A percentile compares a stretch with the other conserved stretches of the same genome.
Conservation (phyloP, 2,797 vertebrate genomes). For the Sebastolobus altivelis region DNA sequence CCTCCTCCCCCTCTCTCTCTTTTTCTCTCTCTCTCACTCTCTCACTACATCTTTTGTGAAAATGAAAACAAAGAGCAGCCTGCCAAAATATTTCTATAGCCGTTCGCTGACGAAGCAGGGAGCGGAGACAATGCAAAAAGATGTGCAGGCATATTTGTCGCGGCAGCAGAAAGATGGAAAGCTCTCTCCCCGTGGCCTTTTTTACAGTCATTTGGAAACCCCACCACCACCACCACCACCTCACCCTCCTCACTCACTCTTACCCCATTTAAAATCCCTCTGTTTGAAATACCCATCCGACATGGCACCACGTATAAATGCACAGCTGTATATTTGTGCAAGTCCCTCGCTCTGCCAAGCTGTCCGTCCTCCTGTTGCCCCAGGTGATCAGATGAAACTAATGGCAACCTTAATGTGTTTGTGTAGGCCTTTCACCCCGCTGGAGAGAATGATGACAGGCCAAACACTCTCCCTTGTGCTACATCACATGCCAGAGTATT, state of each 20-base stretch:
- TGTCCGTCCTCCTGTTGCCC: slow-evolving; percentile 70
- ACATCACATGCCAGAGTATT: slow-evolving; percentile 42
- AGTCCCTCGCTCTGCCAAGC: slow-evolving; percentile 68
- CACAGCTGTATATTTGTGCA: slow-evolving; percentile 78
- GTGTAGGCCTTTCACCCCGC: slow-evolving; percentile 69
- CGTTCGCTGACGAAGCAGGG: slow-evolving; percentile 87
- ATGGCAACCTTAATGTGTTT: slow-evolving; percentile 78
- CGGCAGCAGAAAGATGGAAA: slow-evolving; percentile 82
- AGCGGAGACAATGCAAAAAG: slow-evolving; percentile 84
- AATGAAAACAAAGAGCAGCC: slow-evolving; percentile 87
- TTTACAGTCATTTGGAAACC: slow-evolving; percentile 67
- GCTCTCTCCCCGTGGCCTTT: slow-evolving; percentile 71
- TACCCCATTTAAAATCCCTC: slow-evolving; percentile 69
- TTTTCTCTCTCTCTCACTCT: slow-evolving; percentile 40
- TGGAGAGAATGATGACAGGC: slow-evolving; percentile 50
- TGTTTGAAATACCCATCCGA: slow-evolving; percentile 79
- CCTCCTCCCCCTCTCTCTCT: not conserved
- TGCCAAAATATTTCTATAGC: slow-evolving; percentile 90
- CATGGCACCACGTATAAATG: slow-evolving; percentile 76
- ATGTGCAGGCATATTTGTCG: slow-evolving; percentile 86
- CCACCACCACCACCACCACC: not conserved
- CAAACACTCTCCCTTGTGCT: slow-evolving; percentile 43
- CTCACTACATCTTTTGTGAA: slow-evolving; percentile 85
- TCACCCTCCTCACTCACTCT: slow-evolving; percentile 35
- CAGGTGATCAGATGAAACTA: slow-evolving; percentile 78